Conservation (phyloP, 2,797 vertebrate genomes). For the Coccyzus lansbergi region DNA sequence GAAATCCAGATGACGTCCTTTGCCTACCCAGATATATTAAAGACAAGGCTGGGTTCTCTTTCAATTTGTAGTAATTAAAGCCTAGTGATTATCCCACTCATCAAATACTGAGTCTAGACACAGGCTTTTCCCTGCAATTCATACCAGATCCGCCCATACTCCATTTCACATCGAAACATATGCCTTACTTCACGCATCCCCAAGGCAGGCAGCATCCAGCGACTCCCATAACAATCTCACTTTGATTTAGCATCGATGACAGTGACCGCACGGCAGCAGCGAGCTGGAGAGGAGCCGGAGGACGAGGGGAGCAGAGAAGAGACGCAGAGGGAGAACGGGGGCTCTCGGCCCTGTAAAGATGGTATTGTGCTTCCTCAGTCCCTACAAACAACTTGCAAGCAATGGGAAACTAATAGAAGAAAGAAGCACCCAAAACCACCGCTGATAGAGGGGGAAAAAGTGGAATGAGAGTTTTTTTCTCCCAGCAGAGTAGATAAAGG, state of each 20-base stretch:
- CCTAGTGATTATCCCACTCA: neutral
- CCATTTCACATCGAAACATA: rapidly evolving
- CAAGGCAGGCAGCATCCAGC: neutral
- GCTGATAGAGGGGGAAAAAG: neutral
- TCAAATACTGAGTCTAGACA: neutral
- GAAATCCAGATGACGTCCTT: neutral
- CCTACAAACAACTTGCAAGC: rapidly evolving
- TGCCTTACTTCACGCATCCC: neutral
- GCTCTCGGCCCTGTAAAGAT: neutral
- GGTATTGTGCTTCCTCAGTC: neutral
- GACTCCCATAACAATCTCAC: rapidly evolving
- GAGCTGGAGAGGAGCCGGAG: neutral
- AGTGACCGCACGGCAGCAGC: rapidly evolving
- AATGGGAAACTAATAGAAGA: neutral
- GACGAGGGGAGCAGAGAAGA: neutral
- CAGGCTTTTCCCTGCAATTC: neutral
- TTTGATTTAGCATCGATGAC: rapidly evolving
- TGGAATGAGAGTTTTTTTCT: neutral
- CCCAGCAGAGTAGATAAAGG: too few relatives aligned
- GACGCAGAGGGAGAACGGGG: too few relatives aligned
- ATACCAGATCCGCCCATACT: neutral
- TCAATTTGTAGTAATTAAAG: neutral
- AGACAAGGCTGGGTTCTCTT: neutral
- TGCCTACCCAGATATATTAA: neutral
- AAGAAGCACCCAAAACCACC: too few relatives aligned